A percentile compares a stretch with the other conserved stretches of the same genome.
phyloP scores from a whole-genome alignment of 2,113 vertebrate genomes.

The Lagopus muta region DNA sequence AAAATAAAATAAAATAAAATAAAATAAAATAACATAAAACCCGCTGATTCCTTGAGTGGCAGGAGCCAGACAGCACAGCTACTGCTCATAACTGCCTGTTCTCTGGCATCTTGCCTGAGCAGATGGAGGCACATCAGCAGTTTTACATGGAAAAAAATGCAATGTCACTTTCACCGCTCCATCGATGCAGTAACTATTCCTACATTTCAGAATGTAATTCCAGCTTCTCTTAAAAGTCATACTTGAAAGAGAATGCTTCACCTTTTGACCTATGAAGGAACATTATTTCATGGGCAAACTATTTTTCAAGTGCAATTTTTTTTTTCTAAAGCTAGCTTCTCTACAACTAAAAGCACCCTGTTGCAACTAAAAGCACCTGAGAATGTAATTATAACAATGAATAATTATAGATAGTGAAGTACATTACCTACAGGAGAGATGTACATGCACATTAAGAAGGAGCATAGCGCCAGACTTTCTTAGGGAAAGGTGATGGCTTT shows the following conservation, averaged over 20 bases:
- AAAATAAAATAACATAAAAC: not conserved
- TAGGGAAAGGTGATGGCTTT: not conserved
- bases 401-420: conserved; percentile 45
- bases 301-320: conserved; percentile 41
- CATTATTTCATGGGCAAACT: not conserved
- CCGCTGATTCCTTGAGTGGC: not conserved
- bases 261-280: not conserved
- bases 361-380: conserved; percentile 76
- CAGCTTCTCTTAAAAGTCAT: not conserved
- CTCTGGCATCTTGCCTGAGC: not conserved
- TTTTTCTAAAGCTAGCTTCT: conserved; percentile 62
- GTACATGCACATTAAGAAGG: not conserved
- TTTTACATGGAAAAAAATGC: not conserved
- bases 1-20: not conserved
- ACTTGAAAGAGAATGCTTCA: not conserved
- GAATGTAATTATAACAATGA: conserved; percentile 60
- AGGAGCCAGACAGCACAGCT: not conserved
- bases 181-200: not conserved
- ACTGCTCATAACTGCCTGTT: not conserved
- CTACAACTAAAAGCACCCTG: conserved; percentile 74
- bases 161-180: not conserved
- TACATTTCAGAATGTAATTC: not conserved
- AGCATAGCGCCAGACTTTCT: not conserved
- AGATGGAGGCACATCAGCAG: not conserved
- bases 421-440: conserved; percentile 51